Evolutionary conservation across 2,113 vertebrate genomes (phyloP).

Genomic region (Charina bottae): DNA sequence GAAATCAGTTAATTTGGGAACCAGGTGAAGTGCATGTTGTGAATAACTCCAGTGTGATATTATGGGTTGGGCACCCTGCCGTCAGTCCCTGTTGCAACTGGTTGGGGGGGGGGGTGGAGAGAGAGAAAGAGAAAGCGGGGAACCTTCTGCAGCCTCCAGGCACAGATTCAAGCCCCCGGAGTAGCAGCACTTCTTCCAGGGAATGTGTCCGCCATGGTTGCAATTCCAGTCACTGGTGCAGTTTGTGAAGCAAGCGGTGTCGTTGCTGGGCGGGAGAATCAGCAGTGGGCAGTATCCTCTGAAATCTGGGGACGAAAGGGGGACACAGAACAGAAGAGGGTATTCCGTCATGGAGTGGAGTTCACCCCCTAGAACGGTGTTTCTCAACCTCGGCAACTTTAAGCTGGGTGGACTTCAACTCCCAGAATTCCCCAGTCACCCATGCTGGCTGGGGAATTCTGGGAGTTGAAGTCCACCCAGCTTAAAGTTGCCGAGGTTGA

Average conservation of each 20-base stretch:
- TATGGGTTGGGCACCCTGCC: background rate
- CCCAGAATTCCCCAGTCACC: too few species aligned
- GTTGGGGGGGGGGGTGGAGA: too few species aligned
- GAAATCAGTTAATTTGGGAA: background rate
- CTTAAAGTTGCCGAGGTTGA: background rate
- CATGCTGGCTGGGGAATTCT: too few species aligned
- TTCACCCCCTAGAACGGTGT: background rate
- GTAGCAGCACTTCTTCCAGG: background rate
- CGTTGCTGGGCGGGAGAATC: background rate
- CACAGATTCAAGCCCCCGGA: background rate
- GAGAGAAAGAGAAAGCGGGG: background rate
- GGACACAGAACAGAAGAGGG: background rate
- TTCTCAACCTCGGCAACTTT: background rate
- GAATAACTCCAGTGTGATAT: background rate
- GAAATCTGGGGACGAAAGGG: background rate
- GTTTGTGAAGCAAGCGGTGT: background rate
- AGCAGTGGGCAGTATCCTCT: background rate
- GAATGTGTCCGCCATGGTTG: rapidly evolving
- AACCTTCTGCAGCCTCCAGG: background rate
- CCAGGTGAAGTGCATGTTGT: background rate
- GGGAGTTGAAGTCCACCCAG: too few species aligned
- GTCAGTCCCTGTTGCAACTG: background rate
- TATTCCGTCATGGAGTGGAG: background rate
- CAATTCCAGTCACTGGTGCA: background rate
- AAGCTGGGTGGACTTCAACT: too few species aligned